A percentile compares a stretch with the other conserved stretches of the same genome.
Evolutionary conservation across 92 coral and sea anemone species (phyloP).

Genomic region (Siderastrea siderea): DNA sequence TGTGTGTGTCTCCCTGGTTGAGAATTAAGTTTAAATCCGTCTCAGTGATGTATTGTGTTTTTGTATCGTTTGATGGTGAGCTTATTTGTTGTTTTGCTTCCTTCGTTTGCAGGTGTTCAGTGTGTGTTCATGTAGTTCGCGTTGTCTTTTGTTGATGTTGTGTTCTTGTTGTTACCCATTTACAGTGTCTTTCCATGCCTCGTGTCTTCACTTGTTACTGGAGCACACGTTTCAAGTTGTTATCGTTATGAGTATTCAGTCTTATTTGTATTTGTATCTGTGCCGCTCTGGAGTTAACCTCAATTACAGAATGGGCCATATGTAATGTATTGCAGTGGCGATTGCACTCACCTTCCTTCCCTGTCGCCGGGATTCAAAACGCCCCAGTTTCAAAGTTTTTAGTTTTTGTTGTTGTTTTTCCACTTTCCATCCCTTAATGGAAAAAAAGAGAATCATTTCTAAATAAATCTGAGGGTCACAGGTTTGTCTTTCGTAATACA

Average conservation of each 20-base stretch:
- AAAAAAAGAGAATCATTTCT: too few species aligned
- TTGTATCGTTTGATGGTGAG: conserved; percentile 5
- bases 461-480: too few species aligned
- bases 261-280: too few species aligned
- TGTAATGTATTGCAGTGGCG: too few species aligned
- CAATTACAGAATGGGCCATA: too few species aligned
- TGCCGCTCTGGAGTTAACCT: too few species aligned
- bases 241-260: background rate
- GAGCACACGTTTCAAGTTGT: background rate
- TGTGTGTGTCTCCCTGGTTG: background rate
- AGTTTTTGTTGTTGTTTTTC: too few species aligned
- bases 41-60: conserved; percentile 2
- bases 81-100: conserved; percentile 11
- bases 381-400: too few species aligned
- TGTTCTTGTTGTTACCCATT: conserved; percentile 3
- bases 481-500: too few species aligned
- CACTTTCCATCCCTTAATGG: too few species aligned
- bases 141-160: conserved; percentile 15
- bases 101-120: conserved; percentile 30
- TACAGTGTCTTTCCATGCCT: background rate
- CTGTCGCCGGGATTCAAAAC: too few species aligned
- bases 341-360: too few species aligned
- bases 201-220: conserved; percentile 14
- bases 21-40: background rate
- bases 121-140: conserved; percentile 2